Conservation (phyloP, 53 echinoderm and acorn worm genomes). For the Zoroaster sp. region DNA sequence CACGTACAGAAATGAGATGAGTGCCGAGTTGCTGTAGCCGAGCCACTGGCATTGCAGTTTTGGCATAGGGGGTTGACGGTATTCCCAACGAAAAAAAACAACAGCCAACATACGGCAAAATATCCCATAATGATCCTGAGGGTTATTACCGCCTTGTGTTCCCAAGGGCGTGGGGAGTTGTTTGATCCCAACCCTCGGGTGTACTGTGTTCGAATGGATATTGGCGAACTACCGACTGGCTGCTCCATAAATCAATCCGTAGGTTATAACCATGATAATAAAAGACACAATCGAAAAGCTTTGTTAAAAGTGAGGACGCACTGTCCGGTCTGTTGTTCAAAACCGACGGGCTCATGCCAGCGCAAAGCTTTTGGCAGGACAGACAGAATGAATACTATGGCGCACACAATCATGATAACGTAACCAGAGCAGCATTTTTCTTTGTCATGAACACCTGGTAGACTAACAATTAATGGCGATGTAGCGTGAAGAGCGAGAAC, state of each 20-base stretch:
- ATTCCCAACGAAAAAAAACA: neutral
- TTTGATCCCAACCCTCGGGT: neutral
- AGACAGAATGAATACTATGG: neutral
- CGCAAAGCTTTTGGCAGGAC: constrained; percentile 27
- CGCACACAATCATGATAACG: neutral
- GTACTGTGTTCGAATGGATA: neutral
- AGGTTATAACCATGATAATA: neutral
- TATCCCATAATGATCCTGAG: neutral
- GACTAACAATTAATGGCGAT: neutral
- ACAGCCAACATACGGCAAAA: neutral
- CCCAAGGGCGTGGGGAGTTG: neutral
- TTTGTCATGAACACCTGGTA: neutral
- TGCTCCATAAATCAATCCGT: neutral
- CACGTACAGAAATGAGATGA: neutral
- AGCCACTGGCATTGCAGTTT: neutral
- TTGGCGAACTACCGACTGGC: neutral
- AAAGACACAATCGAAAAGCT: neutral
- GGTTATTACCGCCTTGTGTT: neutral
- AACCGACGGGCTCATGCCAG: neutral
- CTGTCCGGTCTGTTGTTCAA: neutral
- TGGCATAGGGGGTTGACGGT: neutral
- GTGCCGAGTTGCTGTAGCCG: neutral
- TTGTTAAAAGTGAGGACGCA: neutral
- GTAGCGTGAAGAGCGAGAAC: neutral
- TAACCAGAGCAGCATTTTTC: neutral